A percentile compares a stretch with the other conserved stretches of the same genome.
Conservation (phyloP, 2,113 vertebrate species). For the Perognathus longimembris region DNA sequence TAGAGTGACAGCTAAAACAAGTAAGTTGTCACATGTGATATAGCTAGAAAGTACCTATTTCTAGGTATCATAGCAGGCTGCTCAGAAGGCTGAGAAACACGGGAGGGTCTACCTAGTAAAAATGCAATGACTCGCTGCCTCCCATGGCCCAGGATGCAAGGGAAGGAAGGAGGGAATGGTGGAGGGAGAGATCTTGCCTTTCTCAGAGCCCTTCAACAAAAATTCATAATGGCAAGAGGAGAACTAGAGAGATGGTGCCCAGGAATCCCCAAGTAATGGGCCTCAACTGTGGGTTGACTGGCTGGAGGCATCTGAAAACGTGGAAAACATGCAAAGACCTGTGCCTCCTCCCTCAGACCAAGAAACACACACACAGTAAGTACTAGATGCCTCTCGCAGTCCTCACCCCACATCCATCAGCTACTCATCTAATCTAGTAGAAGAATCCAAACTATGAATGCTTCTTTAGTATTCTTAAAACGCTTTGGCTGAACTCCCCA, state of each 20-base stretch:
- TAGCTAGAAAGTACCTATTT: not conserved
- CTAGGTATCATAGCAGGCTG: not conserved
- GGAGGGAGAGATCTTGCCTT: not conserved
- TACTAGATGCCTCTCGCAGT: too few relatives aligned
- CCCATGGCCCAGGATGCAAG: not conserved
- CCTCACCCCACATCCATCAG: not conserved
- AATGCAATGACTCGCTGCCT: not conserved
- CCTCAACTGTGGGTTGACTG: not conserved
- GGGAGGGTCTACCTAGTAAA: not conserved
- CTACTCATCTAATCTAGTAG: not conserved
- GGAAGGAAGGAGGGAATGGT: not conserved
- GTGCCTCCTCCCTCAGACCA: not conserved
- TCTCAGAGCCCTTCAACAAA: not conserved
- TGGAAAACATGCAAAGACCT: not conserved
- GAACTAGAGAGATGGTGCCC: not conserved
- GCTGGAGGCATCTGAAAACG: not conserved
- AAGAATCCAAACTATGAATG: not conserved
- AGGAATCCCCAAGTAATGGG: not conserved
- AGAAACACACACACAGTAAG: too few relatives aligned
- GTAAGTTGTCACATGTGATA: not conserved
- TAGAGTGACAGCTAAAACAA: constrained; percentile 16
- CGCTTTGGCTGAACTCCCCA: not conserved
- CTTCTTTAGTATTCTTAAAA: not conserved
- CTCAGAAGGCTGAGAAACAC: not conserved
- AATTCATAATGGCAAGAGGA: not conserved